These are phyloP conservation scores for Zophobas morio DNA, from an alignment of 1,140 invertebrate species.

Conservation along the genomic window DNA sequence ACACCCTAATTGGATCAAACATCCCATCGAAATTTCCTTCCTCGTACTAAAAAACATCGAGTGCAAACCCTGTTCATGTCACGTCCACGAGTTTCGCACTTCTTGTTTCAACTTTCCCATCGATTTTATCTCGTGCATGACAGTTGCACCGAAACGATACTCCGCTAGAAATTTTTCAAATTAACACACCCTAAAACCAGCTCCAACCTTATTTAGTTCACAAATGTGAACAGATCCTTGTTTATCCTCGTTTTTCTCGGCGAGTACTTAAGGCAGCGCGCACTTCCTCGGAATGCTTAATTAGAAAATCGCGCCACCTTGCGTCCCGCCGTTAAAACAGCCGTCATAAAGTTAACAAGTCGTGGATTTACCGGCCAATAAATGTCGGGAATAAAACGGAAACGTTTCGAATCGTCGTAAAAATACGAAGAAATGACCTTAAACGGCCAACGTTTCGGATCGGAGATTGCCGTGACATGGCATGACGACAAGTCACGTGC, in stretches of 20 bases:
- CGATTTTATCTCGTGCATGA: constrained; percentile 23
- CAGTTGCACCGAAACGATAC: neutral
- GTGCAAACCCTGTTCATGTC: constrained; percentile 6
- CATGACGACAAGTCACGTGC: constrained; percentile 27
- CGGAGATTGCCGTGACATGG: constrained; percentile 25
- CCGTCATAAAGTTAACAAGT: neutral
- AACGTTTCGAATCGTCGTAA: constrained; percentile 32
- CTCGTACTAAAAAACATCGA: neutral
- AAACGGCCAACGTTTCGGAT: constrained; percentile 33
- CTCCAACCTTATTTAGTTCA: neutral
- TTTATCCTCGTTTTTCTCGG: constrained; percentile 9
- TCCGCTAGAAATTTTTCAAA: neutral
- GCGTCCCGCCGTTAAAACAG: neutral
- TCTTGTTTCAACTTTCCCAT: constrained; percentile 19
- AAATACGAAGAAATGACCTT: constrained; percentile 39
- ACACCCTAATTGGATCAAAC: no score
- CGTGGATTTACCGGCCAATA: constrained; percentile 23
- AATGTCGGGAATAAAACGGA: constrained; percentile 30
- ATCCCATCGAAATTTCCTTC: neutral
- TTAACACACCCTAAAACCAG: no score
- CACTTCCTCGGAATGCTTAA: constrained; percentile 29
- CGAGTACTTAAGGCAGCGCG: neutral
- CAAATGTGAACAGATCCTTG: neutral
- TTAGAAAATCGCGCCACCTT: neutral
- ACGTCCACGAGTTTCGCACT: constrained; percentile 13